phyloP scores from a whole-genome alignment of 1,140 invertebrate genomes.

The Drosophila parabipectinata region DNA sequence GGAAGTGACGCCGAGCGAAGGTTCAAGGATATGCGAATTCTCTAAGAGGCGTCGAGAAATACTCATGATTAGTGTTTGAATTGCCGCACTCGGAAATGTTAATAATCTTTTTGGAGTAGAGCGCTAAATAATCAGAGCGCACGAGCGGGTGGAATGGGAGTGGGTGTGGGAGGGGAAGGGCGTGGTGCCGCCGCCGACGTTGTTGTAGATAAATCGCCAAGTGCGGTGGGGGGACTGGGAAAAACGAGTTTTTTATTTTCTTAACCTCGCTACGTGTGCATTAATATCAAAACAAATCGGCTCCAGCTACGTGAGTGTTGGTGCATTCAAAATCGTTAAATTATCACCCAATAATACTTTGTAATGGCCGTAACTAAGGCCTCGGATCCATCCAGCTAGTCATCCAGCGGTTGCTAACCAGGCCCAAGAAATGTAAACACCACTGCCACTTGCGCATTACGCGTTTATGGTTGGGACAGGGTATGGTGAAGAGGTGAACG shows the following conservation, averaged over 20 bases:
- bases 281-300: conserved; percentile 49
- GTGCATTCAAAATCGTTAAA: conserved; percentile 29
- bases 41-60: conserved; percentile 14
- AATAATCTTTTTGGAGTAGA: conserved; percentile 46
- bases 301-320: conserved; percentile 23
- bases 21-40: conserved; percentile 49
- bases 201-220: conserved; percentile 25
- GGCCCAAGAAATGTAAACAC: conserved; percentile 39
- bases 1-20: conserved; percentile 56
- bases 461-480: conserved; percentile 41
- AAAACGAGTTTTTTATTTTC: conserved; percentile 55
- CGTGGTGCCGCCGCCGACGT: conserved; percentile 14
- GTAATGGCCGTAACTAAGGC: conserved; percentile 35
- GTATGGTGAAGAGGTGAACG: conserved; percentile 40
- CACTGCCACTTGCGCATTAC: conserved; percentile 35
- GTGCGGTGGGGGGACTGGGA: conserved; percentile 4
- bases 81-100: conserved; percentile 26
- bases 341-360: conserved; percentile 33
- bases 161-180: conserved; percentile 21
- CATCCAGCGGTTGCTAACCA: conserved; percentile 39
- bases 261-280: conserved; percentile 71
- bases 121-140: conserved; percentile 40
- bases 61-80: conserved; percentile 46
- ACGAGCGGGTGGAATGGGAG: conserved; percentile 8
- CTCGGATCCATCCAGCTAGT: neutral